phyloP scores from a whole-genome alignment of 2,888 invertebrate genomes.

The Aricia artaxerxes region DNA sequence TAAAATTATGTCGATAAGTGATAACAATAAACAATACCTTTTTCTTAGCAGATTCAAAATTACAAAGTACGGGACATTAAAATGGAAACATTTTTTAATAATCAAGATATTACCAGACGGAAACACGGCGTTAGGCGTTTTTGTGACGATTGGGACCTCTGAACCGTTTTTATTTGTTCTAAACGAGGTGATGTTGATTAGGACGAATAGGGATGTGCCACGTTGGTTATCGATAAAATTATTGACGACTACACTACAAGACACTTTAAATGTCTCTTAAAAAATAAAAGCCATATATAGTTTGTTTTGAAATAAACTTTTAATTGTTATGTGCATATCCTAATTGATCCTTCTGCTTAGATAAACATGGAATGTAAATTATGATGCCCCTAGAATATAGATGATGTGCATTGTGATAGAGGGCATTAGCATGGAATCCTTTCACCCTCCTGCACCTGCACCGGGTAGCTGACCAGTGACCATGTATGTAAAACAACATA shows the following conservation, averaged over 20 bases:
- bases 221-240: not conserved
- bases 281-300: not conserved
- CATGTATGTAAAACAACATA: not conserved
- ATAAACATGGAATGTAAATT: slow-evolving; percentile 17
- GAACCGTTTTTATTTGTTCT: slow-evolving; percentile 11
- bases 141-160: slow-evolving; percentile 17
- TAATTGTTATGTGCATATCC: not conserved
- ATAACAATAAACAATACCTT: not conserved
- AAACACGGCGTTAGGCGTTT: slow-evolving; percentile 15
- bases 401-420: slow-evolving; percentile 14
- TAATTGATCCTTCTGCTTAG: slow-evolving; percentile 2
- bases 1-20: not conserved
- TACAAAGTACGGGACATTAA: not conserved
- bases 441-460: slow-evolving; percentile 25
- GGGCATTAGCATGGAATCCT: slow-evolving; percentile 9
- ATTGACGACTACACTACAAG: not conserved
- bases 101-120: slow-evolving; percentile 28
- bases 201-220: not conserved
- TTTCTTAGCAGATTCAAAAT: not conserved
- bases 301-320: not conserved
- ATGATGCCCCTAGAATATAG: slow-evolving; percentile 20
- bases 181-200: slow-evolving; percentile 18
- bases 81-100: slow-evolving; percentile 19
- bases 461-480: slow-evolving; percentile 4
- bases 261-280: no score